Percentiles rank a stretch among this genome's conserved stretches.
Evolutionary conservation across 2,797 vertebrate genomes (phyloP).

Genomic region (Notamacropus eugenii): DNA sequence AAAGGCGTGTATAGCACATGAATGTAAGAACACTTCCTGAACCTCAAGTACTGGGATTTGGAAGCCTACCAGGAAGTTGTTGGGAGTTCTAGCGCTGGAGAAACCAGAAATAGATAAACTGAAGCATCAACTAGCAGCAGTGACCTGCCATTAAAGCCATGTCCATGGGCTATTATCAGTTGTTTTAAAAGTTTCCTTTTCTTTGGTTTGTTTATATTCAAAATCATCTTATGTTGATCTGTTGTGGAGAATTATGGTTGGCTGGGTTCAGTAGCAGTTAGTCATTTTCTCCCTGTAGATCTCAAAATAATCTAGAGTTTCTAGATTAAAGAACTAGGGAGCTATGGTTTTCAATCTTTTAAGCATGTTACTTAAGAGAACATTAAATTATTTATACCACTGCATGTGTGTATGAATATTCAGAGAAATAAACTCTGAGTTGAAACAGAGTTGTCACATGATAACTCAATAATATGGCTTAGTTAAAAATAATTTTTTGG

Average conservation of each 20-base stretch:
- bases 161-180: not conserved
- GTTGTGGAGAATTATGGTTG: not conserved
- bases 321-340: not conserved
- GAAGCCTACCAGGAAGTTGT: not conserved
- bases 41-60: not conserved
- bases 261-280: not conserved
- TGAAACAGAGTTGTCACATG: not conserved
- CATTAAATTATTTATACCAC: not conserved
- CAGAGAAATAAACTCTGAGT: not conserved
- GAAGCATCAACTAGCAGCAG: not conserved
- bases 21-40: not conserved
- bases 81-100: not conserved
- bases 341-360: not conserved
- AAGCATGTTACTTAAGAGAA: not conserved
- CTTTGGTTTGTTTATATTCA: not conserved
- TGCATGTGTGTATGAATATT: not conserved
- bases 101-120: not conserved
- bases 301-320: not conserved
- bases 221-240: not conserved
- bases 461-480: not conserved
- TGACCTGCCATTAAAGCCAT: not conserved
- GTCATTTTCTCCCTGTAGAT: not conserved
- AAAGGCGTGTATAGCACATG: not conserved
- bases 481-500: not conserved
- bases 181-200: conserved; percentile 2